A percentile compares a stretch with the other conserved stretches of the same genome.
Conservation (phyloP, 2,797 vertebrate species). For the Craterocephalus amniculus region DNA sequence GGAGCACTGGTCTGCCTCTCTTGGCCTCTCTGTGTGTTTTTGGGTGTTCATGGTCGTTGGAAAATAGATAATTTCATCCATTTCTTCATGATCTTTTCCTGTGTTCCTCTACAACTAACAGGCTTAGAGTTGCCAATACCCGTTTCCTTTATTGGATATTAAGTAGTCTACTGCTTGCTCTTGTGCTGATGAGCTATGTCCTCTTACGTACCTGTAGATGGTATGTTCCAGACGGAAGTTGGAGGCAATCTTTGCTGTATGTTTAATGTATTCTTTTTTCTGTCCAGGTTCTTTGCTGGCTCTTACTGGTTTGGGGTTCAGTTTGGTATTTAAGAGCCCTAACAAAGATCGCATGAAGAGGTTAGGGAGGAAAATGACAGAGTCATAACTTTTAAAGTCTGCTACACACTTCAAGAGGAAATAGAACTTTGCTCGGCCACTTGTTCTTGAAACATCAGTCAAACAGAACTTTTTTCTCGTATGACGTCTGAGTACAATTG, state of each 20-base stretch:
- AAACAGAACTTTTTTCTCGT: neutral
- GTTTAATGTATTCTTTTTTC: too few species aligned
- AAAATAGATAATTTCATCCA: too few species aligned
- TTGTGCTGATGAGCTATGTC: neutral
- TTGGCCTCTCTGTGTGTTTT: neutral
- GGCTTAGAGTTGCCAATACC: neutral
- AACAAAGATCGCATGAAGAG: neutral
- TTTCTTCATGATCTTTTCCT: neutral
- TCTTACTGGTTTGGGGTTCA: neutral
- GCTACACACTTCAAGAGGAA: too few species aligned
- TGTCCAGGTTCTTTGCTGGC: too few species aligned
- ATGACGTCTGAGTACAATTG: neutral
- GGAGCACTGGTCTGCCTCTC: neutral
- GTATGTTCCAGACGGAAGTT: neutral
- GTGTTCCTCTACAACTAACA: neutral
- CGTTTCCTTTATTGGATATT: neutral
- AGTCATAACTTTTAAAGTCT: too few species aligned
- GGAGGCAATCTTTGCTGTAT: too few species aligned
- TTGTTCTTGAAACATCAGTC: neutral
- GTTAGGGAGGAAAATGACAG: neutral
- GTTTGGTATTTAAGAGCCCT: neutral
- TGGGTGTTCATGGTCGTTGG: neutral
- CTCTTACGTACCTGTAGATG: neutral
- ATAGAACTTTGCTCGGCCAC: neutral
- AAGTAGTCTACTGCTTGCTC: neutral